Base-by-base conservation (phyloP, 2,888 invertebrate genomes). In the Pseudolycoriella hygida region DNA sequence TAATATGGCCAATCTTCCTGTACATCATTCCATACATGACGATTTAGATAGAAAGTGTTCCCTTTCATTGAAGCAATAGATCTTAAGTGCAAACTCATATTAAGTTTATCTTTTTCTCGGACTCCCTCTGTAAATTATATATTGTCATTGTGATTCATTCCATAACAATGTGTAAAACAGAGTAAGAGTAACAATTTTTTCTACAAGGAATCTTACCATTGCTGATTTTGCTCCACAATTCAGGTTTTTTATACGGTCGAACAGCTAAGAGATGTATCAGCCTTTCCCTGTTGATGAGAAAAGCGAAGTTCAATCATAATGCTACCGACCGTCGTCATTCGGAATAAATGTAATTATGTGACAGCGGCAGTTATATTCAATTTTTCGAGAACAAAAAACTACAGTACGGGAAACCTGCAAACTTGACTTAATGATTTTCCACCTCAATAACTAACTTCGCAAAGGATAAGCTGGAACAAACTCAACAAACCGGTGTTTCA, bases 1-100 rank as follows among this genome's bases (percentile, higher is more conserved):
- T 90, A 94, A 70, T 84, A 92, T 50, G 88, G 87, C 93, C 94
- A 94, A 61, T 87, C 85, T 59, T 86, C 86, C 56, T 87, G 82
- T 52, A 92, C 88, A 62, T 94, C 93, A 61, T 84, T 86, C 88
- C 90, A 94, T 58, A 85, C 73, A 59, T 82, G 79, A 59, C 85
- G 80, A 56, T 81, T 79, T 63, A 94, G 73, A 60, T 85, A 80
- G 70, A 84, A 93, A 60, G 81, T 80, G 69, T 93, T 92, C 67
- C 92, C 88, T 64, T 83, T 81, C 69, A 86, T 71, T 52, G 68
- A 71, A 54, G 89, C 80, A 54, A 92, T 79, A 62, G 83, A 80
- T 57, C 80, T 80, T 19, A 19, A 40, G 4, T 25, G 4, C 59
- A 93, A 70, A 55, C 88, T 77, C 59, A 75, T 75, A 63, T 76